Conservation (phyloP, 1,140 invertebrate species). For the Drosophila pectinifera region DNA sequence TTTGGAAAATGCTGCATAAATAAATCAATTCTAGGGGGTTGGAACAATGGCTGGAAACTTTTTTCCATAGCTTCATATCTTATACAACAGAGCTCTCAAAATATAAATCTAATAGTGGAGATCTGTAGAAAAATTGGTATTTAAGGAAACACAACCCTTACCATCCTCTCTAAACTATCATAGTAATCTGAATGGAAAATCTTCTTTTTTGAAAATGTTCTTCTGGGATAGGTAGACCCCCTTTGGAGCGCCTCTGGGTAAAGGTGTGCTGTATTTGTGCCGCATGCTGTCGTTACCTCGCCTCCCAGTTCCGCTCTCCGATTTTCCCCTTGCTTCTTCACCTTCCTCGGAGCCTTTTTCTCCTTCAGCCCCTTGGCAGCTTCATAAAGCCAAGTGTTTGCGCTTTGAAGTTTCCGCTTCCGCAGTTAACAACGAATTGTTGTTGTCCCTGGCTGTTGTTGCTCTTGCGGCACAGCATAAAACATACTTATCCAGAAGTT, state of each 20-base stretch:
- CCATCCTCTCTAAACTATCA: too few species aligned
- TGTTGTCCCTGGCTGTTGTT: constrained; percentile 41
- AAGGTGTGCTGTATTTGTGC: constrained; percentile 29
- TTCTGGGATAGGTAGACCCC: background rate
- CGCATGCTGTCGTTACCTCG: constrained; percentile 20
- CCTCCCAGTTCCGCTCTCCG: constrained; percentile 1
- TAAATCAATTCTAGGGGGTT: background rate
- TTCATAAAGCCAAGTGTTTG: constrained; percentile 74
- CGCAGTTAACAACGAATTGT: constrained; percentile 59
- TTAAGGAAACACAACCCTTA: too few species aligned
- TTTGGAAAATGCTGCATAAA: background rate
- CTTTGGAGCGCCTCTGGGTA: constrained; percentile 5
- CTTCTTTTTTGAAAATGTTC: too few species aligned
- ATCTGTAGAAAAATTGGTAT: too few species aligned
- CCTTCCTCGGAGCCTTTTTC: background rate
- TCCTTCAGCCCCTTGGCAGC: constrained; percentile 42
- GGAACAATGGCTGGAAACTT: background rate
- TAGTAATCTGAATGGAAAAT: too few species aligned
- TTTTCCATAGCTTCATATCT: background rate
- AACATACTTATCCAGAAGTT: constrained; percentile 78
- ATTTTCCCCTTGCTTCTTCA: constrained; percentile 6
- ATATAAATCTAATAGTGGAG: background rate
- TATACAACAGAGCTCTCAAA: background rate
- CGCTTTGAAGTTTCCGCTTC: constrained; percentile 81
- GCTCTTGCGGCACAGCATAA: constrained; percentile 52